Base-by-base conservation (phyloP, 2,888 invertebrate species). In the Cyclophora punctaria region DNA sequence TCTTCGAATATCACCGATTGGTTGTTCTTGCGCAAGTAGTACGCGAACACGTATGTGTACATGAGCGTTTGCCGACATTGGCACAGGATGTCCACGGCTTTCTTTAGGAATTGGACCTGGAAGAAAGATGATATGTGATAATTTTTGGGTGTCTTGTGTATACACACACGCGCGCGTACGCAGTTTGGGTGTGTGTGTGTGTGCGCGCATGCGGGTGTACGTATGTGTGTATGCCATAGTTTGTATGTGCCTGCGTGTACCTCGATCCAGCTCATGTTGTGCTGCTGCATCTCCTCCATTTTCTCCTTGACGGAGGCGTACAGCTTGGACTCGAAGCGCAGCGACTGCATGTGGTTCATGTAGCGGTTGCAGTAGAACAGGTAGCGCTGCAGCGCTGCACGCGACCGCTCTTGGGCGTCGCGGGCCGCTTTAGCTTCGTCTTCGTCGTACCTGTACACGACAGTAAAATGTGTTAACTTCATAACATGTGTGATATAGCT, bases 261-360 rank as follows among this genome's bases (percentile, higher is more conserved):
- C 92, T 99, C 99, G 71, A 99, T 99, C 99, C 99, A 99, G 63
- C 98, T 98, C 98, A 99, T 98, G 79, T 97, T 98, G 81, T 98
- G 97, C 77, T 98, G 97, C 79, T 99, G 99, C 98, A 99, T 98
- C 87, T 98, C 98, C 80, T 98, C 98, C 98, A 99, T 99, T 90
- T 99, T 99, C 78, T 95, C 95, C 83, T 98, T 97, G 53, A 98
- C 96, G 55, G 96, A 95, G 4, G 97, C 96, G 86, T 98, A 98
- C 52, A 99, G 90, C 91, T 98, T 98, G 84, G 95, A 94, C 90
- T 99, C 99, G 86, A 99, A 97, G 84, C 97, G 97, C 71, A 99
- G 91, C 61, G 98, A 98, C 85, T 98, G 98, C 96, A 98, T 97
- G 87, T 99, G 99, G 87, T 99, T 99, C 96, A 98, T 98, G 84